Evolutionary conservation across 2,113 vertebrate species (phyloP).

Genomic region (Loxodonta africana): DNA sequence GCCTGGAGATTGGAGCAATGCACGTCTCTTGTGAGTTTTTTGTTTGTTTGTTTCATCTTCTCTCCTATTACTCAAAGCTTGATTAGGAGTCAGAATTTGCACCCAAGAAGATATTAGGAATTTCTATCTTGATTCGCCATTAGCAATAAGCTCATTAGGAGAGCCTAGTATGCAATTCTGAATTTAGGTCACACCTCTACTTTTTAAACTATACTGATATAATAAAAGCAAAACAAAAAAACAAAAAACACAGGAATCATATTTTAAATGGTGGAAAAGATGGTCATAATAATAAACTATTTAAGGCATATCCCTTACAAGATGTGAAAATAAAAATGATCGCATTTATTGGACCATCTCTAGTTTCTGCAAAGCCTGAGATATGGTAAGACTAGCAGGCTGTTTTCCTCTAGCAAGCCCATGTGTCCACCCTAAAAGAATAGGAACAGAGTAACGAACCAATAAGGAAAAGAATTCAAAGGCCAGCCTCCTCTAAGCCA

Average conservation of each 20-base stretch:
- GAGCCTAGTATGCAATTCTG: neutral
- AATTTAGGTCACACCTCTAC: neutral
- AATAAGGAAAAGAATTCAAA: neutral
- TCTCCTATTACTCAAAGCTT: slow-evolving; percentile 10
- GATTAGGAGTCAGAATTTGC: slow-evolving; percentile 14
- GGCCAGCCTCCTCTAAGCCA: neutral
- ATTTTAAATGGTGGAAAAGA: neutral
- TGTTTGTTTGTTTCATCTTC: slow-evolving; percentile 12
- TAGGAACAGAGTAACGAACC: neutral
- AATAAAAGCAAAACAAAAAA: neutral
- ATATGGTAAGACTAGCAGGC: neutral
- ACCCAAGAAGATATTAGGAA: neutral
- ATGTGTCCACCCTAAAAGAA: neutral
- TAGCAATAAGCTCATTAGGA: neutral
- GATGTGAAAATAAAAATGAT: neutral
- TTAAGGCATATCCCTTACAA: neutral
- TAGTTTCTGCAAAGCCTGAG: neutral
- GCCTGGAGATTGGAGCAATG: neutral
- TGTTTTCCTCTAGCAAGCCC: neutral
- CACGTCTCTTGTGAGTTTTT: neutral
- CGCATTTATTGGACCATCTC: neutral
- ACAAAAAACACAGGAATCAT: neutral
- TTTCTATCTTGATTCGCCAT: neutral
- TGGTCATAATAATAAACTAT: neutral
- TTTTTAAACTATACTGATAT: neutral